Percentiles rank a stretch among this genome's conserved stretches.
Conservation (phyloP, 2,113 vertebrate species). For the Cinclus cinclus region DNA sequence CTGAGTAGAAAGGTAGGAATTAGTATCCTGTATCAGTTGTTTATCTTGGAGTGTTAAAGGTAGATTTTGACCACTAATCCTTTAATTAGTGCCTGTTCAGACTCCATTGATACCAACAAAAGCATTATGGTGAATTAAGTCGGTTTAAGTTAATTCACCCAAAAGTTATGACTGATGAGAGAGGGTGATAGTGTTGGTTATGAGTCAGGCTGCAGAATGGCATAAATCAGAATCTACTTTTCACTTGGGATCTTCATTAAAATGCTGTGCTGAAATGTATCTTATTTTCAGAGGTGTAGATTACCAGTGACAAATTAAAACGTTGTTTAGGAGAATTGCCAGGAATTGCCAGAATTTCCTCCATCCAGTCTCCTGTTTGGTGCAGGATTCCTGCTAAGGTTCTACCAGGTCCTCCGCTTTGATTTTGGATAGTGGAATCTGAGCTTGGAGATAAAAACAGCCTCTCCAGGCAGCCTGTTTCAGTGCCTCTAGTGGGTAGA, state of each 20-base stretch:
- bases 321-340: neutral
- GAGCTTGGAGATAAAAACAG: neutral
- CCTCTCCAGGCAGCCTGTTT: neutral
- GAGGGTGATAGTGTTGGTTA: neutral
- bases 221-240: neutral
- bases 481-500: neutral
- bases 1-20: neutral
- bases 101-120: neutral
- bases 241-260: neutral
- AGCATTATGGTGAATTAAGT: neutral
- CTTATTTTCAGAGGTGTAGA: neutral
- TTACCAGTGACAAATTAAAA: neutral
- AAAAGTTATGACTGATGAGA: neutral
- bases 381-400: neutral
- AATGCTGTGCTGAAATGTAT: neutral
- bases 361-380: rapidly evolving
- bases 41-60: neutral
- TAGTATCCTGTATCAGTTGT: neutral
- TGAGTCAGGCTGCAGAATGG: neutral
- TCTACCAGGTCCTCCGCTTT: neutral
- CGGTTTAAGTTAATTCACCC: neutral
- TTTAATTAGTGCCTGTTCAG: neutral
- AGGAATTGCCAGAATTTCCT: neutral
- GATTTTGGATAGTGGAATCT: neutral
- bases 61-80: neutral